Evolutionary conservation across 1,140 invertebrate species (phyloP).

Genomic region (Micrasema longulum): DNA sequence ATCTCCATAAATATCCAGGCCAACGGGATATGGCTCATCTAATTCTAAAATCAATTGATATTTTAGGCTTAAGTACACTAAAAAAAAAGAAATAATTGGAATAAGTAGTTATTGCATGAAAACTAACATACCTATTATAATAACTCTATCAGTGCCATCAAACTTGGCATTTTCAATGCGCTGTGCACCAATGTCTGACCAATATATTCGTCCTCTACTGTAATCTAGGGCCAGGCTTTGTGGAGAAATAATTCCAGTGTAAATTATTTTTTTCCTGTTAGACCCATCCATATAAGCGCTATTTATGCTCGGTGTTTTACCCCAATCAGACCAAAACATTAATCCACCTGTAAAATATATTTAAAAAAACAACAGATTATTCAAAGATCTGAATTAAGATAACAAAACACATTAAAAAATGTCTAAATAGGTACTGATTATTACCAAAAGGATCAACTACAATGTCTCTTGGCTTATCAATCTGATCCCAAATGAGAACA

Average conservation of each 20-base stretch:
- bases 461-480: conserved; percentile 87
- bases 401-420: no score
- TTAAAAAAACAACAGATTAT: background rate
- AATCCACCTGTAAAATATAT: conserved; percentile 68
- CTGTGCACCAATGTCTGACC: conserved; percentile 85
- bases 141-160: conserved; percentile 82
- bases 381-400: no score
- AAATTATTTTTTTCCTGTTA: conserved; percentile 74
- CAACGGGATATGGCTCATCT: conserved; percentile 85
- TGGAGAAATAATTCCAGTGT: conserved; percentile 81
- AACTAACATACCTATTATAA: conserved; percentile 70
- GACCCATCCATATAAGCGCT: conserved; percentile 89
- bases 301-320: conserved; percentile 83
- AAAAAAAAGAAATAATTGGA: no score
- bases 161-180: conserved; percentile 82
- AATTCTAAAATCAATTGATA: conserved; percentile 59
- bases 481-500: conserved; percentile 81
- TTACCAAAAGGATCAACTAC: conserved; percentile 83
- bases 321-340: conserved; percentile 95
- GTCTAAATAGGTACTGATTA: no score
- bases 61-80: no score
- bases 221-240: conserved; percentile 87
- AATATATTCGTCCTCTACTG: conserved; percentile 76
- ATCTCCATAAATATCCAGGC: conserved; percentile 86
- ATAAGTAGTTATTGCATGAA: background rate